Base-by-base conservation (phyloP, 2,113 vertebrate genomes). In the Trochalopteron elliotii region DNA sequence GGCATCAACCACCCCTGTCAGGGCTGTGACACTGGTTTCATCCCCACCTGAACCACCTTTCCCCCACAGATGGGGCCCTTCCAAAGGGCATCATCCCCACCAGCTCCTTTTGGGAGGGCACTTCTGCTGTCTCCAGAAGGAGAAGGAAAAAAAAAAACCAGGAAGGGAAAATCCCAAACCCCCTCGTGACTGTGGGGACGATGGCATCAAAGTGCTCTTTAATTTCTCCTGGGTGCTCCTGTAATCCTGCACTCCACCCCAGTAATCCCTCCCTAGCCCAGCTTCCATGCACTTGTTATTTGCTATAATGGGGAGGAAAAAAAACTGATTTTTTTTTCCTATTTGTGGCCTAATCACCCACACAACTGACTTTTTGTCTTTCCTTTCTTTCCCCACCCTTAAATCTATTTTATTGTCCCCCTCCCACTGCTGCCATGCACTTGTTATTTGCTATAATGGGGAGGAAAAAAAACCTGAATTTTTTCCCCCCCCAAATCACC, bases 111-210 rank as follows among this genome's bases (percentile, higher is more conserved):
- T 0, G 5, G 42, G 15, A 53, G 14, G 33, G 35, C 55, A 47
- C 0, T 10, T 49, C 15, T n/a, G 33, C 2, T 31, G 8, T 13
- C 47, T 79, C 39, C 77, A 25, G 27, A 22, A 59, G 5, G n/a
- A 47, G 24, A 33, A 39, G 13, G 8, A 4, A 13, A 25, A 52
- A 52, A 50, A 50, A 50, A 27, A 15, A 33, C 0, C 0, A 2
- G 35, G 12, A 35, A 50, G 61, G 37, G 7, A 30, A 40, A 59
- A 37, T 2, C 42, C 50, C 42, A 33, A 59, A 23, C 5, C 13
- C 70, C 24, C 53, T 71, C 0, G 0, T 60, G 63, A 69, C 40
- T 0, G 0, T 3, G 5, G 10, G n/a, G 42, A 69, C 0, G 44
- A 82, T 82, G 78, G 63, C 37, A 0, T 83, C 89, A 77, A 74